Conservation (phyloP, 1,140 invertebrate genomes). For the Thaumatotibia leucotreta region DNA sequence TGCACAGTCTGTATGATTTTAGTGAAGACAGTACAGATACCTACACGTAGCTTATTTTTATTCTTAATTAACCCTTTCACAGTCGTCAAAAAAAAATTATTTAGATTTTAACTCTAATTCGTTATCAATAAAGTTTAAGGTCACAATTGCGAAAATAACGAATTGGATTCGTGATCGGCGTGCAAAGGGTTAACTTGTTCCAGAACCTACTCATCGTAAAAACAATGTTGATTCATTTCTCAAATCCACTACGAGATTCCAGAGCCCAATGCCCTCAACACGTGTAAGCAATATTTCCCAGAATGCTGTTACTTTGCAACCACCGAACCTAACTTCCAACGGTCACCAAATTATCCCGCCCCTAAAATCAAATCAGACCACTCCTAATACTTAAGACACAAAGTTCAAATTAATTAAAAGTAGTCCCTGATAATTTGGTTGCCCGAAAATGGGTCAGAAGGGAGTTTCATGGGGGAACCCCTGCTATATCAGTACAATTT, state of each 20-base stretch:
- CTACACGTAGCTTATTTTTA: no score
- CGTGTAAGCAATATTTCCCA: conserved; percentile 5
- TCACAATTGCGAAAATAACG: no score
- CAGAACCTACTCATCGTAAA: no score
- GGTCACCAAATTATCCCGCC: neutral
- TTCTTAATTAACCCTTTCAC: no score
- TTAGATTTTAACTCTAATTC: no score
- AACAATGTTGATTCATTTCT: no score
- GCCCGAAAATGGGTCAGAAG: conserved; percentile 1
- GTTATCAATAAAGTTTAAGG: no score
- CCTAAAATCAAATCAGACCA: neutral
- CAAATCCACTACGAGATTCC: neutral
- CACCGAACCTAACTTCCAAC: neutral
- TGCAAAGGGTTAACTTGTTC: no score
- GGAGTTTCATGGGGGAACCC: neutral
- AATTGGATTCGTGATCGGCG: no score
- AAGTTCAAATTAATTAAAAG: neutral
- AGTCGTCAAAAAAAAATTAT: no score
- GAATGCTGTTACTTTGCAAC: neutral
- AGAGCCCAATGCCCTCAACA: neutral
- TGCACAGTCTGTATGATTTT: no score
- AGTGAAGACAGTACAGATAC: no score
- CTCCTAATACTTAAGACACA: neutral
- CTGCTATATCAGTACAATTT: neutral
- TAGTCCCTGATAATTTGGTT: neutral